phyloP scores from a whole-genome alignment of 2,113 vertebrate genomes.

The Crypturellus undulatus region DNA sequence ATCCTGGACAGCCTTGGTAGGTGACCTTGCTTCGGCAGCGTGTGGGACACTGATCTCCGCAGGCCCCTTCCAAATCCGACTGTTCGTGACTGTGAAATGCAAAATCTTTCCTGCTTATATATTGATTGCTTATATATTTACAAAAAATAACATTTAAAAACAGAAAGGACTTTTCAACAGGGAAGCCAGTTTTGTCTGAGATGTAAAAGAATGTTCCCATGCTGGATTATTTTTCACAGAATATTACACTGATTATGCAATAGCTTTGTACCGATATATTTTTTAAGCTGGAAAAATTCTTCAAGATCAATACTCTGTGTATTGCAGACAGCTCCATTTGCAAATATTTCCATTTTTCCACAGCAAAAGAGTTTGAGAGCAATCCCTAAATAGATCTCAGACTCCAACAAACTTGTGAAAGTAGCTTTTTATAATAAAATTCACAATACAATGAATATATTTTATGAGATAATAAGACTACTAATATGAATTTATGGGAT shows the following conservation, averaged over 20 bases:
- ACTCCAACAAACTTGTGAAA: neutral
- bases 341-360: neutral
- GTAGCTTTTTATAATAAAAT: neutral
- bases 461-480: neutral
- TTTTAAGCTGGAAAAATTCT: neutral
- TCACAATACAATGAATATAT: neutral
- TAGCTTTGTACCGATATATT: neutral
- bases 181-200: neutral
- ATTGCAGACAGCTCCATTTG: neutral
- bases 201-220: neutral
- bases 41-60: too few species aligned
- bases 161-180: neutral
- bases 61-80: too few species aligned
- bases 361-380: neutral
- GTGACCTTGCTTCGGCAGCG: too few species aligned
- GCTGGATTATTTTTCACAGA: neutral
- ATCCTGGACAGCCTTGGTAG: neutral
- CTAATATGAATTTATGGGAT: neutral
- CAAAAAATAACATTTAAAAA: neutral
- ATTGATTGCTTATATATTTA: neutral
- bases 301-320: neutral
- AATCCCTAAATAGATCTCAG: neutral
- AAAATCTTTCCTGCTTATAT: neutral
- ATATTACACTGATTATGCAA: neutral
- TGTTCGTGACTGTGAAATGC: too few species aligned